A percentile compares a stretch with the other conserved stretches of the same genome.
These are phyloP conservation scores for Tachina lurida DNA, from an alignment of 2,888 invertebrate species.

Conservation along the genomic window DNA sequence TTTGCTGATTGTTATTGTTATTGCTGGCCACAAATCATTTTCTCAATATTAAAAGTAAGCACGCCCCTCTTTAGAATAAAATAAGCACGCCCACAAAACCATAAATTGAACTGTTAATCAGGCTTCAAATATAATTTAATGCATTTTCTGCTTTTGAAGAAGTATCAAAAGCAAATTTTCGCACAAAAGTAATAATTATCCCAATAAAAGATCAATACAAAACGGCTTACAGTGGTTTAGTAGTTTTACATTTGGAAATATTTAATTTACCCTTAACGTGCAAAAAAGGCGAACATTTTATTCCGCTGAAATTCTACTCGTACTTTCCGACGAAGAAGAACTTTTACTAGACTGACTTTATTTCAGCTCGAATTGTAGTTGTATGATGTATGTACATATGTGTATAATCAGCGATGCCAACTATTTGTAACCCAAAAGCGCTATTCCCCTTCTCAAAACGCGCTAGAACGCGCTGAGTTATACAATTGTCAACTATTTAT, in stretches of 20 bases:
- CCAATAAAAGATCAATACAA: conserved; percentile 41
- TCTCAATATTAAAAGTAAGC: conserved; percentile 59
- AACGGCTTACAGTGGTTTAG: conserved; percentile 17
- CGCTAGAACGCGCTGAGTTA: too few species aligned
- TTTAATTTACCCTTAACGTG: too few species aligned
- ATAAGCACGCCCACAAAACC: conserved; percentile 74
- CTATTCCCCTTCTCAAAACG: too few species aligned
- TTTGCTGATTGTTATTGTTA: conserved; percentile 50
- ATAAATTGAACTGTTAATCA: conserved; percentile 77
- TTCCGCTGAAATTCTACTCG: too few species aligned
- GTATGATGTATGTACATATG: too few species aligned
- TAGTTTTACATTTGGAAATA: background rate
- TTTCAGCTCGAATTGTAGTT: too few species aligned
- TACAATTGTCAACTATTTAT: too few species aligned
- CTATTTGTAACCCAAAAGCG: too few species aligned
- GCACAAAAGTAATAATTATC: conserved; percentile 57
- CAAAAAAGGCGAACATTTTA: too few species aligned
- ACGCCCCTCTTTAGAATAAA: conserved; percentile 73
- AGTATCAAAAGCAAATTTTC: conserved; percentile 63
- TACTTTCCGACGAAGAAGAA: too few species aligned
- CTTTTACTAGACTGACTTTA: too few species aligned
- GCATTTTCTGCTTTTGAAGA: conserved; percentile 55
- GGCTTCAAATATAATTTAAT: conserved; percentile 75
- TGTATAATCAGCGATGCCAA: too few species aligned
- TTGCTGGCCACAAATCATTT: conserved; percentile 60